phyloP scores from a whole-genome alignment of 2,113 vertebrate genomes.

The Anolis sagrei region DNA sequence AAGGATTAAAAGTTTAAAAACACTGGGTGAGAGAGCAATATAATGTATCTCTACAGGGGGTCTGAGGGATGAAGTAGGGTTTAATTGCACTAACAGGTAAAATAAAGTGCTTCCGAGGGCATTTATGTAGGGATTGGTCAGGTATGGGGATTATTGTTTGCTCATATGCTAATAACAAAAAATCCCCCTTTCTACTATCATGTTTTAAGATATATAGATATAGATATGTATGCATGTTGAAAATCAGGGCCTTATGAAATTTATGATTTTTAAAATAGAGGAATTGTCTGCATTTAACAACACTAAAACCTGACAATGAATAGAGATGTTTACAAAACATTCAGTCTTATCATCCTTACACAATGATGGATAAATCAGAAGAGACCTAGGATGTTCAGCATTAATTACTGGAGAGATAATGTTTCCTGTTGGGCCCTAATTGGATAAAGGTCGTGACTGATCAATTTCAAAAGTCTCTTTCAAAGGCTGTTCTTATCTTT shows the following conservation, averaged over 20 bases:
- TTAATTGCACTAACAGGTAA: no score
- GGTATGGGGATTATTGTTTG: no score
- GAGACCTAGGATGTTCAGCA: neutral
- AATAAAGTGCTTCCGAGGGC: no score
- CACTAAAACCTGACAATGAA: neutral
- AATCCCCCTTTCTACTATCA: neutral
- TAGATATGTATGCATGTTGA: no score
- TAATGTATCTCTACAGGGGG: no score
- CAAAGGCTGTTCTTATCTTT: conserved; percentile 35
- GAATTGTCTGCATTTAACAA: neutral
- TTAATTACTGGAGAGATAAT: neutral
- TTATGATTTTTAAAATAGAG: neutral
- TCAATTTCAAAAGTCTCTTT: conserved; percentile 19
- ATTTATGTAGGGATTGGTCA: no score
- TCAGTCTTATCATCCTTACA: neutral
- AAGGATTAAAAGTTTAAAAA: no score
- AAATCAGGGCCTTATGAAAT: neutral
- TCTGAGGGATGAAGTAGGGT: no score
- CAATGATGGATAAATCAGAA: conserved; percentile 2
- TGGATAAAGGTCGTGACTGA: neutral
- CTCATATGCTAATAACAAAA: no score
- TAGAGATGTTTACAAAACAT: neutral
- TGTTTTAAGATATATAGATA: neutral
- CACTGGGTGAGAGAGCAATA: no score
- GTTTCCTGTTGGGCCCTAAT: conserved; percentile 26